Base-by-base conservation (phyloP, 1,140 invertebrate species). In the Plectrocnemia conspersa region DNA sequence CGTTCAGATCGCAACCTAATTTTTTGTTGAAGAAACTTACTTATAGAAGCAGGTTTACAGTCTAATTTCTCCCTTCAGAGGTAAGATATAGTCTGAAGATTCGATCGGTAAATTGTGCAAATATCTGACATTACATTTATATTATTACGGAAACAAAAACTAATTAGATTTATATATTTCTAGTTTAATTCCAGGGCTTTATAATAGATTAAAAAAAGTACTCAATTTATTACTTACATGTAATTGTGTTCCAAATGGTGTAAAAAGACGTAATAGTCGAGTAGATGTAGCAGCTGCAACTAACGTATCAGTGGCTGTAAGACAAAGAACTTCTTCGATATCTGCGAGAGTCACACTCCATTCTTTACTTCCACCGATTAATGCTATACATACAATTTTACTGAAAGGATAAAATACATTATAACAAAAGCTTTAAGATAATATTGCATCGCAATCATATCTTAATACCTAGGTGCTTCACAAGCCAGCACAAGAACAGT, bases 351-450 rank as follows among this genome's bases (percentile, higher is more conserved):
- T 78, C 5, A 83, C 66, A 10, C 76, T 81, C 95, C 94, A 98
- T 74, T 97, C 93, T 66, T 93, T 93, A 64, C 82, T 86, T 44
- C 82, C 85, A 54, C 88, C 85, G 2, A 85, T 82, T 59, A 93
- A 77, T 15, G 88, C 81, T 62, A 90, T 79, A 63, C 86, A 88
- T 16, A 83, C 80, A 41, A 91, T 62, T 69, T 87, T 87, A 61
- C 84, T 86, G 62, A 21, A 68, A 65, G 46, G 48, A 13, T 33
- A 10, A 35, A 46, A 25, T 29, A 42, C 24, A 21, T 18, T 36
- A 49, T 54, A 52, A 45, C 24, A 52, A 42, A 18, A 47, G 16
- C 27, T 15, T 56, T 48, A 49, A 53, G 25, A 38, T 41, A 32
- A 59, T 57, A 56, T 40, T 40, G 41, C 24, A 41, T 35, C 40